Conservation (phyloP, 2,113 vertebrate genomes). For the Cygnus buccinator region DNA sequence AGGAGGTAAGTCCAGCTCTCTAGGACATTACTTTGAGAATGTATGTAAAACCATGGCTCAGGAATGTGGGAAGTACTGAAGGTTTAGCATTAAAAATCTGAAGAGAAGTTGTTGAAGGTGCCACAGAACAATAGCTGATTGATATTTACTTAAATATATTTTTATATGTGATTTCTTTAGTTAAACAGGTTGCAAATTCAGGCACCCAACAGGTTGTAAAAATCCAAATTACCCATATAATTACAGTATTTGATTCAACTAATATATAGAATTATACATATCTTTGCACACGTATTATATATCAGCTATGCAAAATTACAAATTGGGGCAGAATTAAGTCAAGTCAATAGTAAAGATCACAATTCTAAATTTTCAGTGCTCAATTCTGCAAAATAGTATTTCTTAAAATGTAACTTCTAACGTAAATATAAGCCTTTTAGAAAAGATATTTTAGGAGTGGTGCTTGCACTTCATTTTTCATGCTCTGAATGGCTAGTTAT, state of each 20-base stretch:
- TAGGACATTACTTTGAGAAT: background rate
- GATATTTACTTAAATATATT: background rate
- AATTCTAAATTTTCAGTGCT: background rate
- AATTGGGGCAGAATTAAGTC: background rate
- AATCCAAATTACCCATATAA: background rate
- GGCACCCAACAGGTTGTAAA: constrained; percentile 3
- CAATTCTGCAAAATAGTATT: background rate
- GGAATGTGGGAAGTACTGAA: background rate
- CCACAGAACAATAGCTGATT: background rate
- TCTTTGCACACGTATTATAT: background rate
- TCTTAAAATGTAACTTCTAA: background rate
- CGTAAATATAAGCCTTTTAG: background rate
- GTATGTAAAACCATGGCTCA: background rate
- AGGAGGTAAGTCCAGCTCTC: background rate
- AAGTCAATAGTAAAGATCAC: background rate
- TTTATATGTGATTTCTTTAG: background rate
- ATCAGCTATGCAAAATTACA: background rate
- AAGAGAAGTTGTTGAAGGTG: background rate
- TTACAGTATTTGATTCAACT: background rate
- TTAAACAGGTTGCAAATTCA: background rate
- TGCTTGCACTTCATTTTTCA: background rate
- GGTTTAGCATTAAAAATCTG: background rate
- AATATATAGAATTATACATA: accelerated
- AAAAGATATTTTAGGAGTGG: background rate
- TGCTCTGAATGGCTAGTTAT: background rate